Evolutionary conservation across 2,113 vertebrate genomes (phyloP).

Genomic region (Cichladusa arquata): DNA sequence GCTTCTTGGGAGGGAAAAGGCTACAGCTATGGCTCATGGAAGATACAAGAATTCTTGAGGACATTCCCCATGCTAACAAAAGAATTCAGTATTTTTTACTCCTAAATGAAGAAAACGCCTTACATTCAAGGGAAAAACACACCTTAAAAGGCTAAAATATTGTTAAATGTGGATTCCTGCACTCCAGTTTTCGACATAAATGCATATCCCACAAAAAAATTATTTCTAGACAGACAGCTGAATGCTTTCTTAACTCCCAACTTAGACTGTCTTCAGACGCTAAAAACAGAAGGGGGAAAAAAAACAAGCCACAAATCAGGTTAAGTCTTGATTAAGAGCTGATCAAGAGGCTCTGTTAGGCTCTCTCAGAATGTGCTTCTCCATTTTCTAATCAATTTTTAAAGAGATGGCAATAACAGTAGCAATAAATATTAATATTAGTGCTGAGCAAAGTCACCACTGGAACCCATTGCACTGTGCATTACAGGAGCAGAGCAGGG

Average conservation of each 20-base stretch:
- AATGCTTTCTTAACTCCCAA: neutral
- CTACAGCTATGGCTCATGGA: neutral
- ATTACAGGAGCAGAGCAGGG: neutral
- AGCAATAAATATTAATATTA: neutral
- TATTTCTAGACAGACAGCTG: neutral
- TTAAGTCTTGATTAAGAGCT: neutral
- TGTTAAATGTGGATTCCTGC: neutral
- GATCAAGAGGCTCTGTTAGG: neutral
- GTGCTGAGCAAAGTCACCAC: neutral
- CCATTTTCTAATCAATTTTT: neutral
- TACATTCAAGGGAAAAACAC: neutral
- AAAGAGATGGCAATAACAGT: neutral
- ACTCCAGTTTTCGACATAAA: neutral
- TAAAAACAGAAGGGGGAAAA: neutral
- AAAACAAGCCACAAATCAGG: neutral
- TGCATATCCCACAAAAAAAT: neutral
- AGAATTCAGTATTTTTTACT: neutral
- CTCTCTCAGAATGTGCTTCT: neutral
- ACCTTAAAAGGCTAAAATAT: neutral
- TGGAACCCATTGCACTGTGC: neutral
- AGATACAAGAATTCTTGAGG: neutral
- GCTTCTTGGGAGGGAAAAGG: neutral
- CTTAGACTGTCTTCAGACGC: neutral
- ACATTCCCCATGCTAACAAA: neutral
- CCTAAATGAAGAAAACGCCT: neutral